Conservation (phyloP, 2,888 invertebrate genomes). For the Icerya purchasi region DNA sequence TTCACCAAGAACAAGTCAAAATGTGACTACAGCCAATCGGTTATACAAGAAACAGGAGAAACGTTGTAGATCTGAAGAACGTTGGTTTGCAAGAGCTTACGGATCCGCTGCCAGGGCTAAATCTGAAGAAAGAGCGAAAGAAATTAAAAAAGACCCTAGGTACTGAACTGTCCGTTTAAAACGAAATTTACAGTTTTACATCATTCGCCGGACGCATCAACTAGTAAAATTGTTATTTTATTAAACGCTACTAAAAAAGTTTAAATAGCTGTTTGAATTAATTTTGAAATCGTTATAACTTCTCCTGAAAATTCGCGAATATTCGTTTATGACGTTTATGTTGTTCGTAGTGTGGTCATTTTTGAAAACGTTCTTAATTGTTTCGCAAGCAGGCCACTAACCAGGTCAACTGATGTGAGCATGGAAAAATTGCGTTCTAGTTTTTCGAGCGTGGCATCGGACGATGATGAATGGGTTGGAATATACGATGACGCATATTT, state of each 20-base stretch:
- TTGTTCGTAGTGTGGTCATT: no score
- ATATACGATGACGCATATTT: constrained; percentile 54
- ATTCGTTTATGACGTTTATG: no score
- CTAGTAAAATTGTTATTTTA: no score
- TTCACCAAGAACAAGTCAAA: constrained; percentile 36
- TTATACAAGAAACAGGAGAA: constrained; percentile 59
- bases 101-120: constrained; percentile 54
- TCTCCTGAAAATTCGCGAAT: no score
- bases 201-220: no score
- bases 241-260: not conserved
- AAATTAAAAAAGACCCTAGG: constrained; percentile 27
- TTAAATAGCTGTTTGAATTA: constrained; percentile 1
- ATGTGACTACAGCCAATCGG: constrained; percentile 27
- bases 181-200: no score
- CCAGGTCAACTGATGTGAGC: constrained; percentile 49
- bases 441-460: constrained; percentile 25
- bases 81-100: constrained; percentile 39
- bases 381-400: no score
- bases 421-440: constrained; percentile 34
- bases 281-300: no score
- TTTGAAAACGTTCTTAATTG: no score
- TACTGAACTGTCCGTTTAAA: no score
- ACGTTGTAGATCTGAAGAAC: constrained; percentile 56
- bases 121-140: constrained; percentile 53
- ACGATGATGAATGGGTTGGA: constrained; percentile 35